phyloP scores from a whole-genome alignment of 35 echinoderm and acorn worm genomes.

The Stichopus chloronotus region DNA sequence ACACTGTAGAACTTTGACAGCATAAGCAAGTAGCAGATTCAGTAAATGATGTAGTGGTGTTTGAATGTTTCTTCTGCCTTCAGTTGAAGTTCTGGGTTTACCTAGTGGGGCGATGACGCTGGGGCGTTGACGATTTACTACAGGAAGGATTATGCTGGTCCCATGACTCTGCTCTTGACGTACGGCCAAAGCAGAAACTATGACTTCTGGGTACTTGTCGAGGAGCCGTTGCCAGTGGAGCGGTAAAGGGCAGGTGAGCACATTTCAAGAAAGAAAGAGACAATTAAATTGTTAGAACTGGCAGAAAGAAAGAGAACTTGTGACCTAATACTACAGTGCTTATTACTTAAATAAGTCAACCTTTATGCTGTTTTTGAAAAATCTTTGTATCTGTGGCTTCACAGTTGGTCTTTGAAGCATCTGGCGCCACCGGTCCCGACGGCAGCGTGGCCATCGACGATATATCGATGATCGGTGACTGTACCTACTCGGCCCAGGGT shows the following conservation, averaged over 20 bases:
- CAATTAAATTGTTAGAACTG: too few relatives aligned
- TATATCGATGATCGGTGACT: constrained; percentile 38
- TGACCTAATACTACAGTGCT: too few relatives aligned
- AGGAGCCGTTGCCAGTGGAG: background rate
- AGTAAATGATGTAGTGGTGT: too few relatives aligned
- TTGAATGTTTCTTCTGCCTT: background rate
- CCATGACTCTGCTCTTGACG: background rate
- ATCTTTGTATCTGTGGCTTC: background rate
- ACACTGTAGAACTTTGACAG: too few relatives aligned
- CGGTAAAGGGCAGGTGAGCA: constrained; percentile 2
- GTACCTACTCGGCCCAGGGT: background rate
- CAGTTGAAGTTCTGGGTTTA: background rate
- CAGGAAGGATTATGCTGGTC: background rate
- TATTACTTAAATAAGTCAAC: too few relatives aligned
- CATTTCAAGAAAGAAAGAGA: background rate
- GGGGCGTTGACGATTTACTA: background rate
- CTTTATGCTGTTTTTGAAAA: background rate
- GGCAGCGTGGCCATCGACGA: constrained; percentile 69
- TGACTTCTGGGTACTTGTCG: background rate
- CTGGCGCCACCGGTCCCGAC: constrained; percentile 26
- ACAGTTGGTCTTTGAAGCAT: constrained; percentile 63
- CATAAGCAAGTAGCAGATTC: too few relatives aligned
- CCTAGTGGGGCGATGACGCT: background rate
- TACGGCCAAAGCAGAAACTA: constrained; percentile 13
- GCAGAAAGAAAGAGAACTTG: too few relatives aligned